Conservation (phyloP, 1,140 invertebrate genomes). For the Calliopsis andreniformis region DNA sequence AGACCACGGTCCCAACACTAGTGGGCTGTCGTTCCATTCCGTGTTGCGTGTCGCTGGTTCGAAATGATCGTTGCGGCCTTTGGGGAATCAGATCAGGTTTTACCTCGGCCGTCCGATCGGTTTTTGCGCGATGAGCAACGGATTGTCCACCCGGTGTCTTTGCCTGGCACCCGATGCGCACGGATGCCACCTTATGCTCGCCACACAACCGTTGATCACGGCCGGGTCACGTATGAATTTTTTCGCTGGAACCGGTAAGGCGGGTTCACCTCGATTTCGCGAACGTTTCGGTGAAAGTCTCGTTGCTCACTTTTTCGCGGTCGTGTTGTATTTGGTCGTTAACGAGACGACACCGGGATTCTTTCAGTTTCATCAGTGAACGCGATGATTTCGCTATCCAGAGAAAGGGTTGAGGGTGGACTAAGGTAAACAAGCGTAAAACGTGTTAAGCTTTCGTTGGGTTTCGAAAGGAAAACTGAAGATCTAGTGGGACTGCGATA, state of each 20-base stretch:
- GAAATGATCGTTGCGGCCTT: conserved; percentile 52
- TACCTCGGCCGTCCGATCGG: conserved; percentile 43
- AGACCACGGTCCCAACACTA: conserved; percentile 34
- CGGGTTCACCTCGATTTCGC: conserved; percentile 66
- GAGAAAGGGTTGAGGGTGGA: background rate
- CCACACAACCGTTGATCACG: conserved; percentile 56
- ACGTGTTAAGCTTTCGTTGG: too few species aligned
- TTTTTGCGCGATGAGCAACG: conserved; percentile 60
- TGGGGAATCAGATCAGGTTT: conserved; percentile 61
- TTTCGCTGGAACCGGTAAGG: conserved; percentile 68
- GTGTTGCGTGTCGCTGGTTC: conserved; percentile 12
- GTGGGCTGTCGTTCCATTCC: conserved; percentile 8
- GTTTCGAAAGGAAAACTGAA: too few species aligned
- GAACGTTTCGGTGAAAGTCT: conserved; percentile 63
- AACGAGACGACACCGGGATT: conserved; percentile 36
- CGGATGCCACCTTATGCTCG: conserved; percentile 44
- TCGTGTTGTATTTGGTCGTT: conserved; percentile 14
- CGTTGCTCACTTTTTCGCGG: conserved; percentile 55
- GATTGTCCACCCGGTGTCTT: conserved; percentile 64
- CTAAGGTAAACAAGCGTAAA: too few species aligned
- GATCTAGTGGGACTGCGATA: too few species aligned
- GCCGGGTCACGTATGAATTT: conserved; percentile 70
- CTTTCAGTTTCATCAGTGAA: conserved; percentile 9
- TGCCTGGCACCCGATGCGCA: conserved; percentile 59
- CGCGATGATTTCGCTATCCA: background rate